Evolutionary conservation across 2,113 vertebrate species (phyloP), one percentile per base, ranked within the genome.

Genomic region (Cygnus atratus): DNA sequence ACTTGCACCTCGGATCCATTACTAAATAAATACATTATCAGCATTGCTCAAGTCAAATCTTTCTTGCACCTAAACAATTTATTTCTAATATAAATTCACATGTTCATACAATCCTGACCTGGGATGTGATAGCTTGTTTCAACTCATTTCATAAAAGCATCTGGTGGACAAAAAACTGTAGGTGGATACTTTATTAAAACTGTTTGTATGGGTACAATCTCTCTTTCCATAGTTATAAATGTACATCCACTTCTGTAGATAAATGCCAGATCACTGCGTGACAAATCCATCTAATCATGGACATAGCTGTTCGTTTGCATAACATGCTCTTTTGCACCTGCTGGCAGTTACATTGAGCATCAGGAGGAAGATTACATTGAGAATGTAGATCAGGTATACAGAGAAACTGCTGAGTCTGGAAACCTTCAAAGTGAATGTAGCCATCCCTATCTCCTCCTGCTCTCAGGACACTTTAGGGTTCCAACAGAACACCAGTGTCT

Each of bases 211-310:
- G 21, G 24, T 58, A 54, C 0, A 2, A 50, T 21, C 1, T 16
- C 46, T 78, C 35, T 54, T 29, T 19, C 35, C 33, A 2, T 5
- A 26, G 28, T 1, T 10, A 59, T 9, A 63, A 90, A 55, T 14
- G 26, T 15, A 46, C 18, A 3, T 10, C 43, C 8, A 37, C 65
- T 94, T 59, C n/a, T 88, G 63, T 9, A 74, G 44, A 50, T 11
- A 73, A 73, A 62, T 6, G 13, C 4, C 9, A 29, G 4, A 15
- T 71, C 71, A 10, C 63, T 41, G n/a, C 2, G 4, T 29, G 16
- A 13, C 21, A 37, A 55, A 61, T 11, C 48, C 35, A n/a, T 0
- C 0, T 39, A 26, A 31, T 24, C 1, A 0, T 43, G 48, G 46
- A 25, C 26, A 37, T 19, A 31, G 4, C 9, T 6, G 1, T 10